Evolutionary conservation across 2,888 invertebrate species (phyloP), one percentile per base, ranked within the genome.

Genomic region (Pediacus dermestoides): DNA sequence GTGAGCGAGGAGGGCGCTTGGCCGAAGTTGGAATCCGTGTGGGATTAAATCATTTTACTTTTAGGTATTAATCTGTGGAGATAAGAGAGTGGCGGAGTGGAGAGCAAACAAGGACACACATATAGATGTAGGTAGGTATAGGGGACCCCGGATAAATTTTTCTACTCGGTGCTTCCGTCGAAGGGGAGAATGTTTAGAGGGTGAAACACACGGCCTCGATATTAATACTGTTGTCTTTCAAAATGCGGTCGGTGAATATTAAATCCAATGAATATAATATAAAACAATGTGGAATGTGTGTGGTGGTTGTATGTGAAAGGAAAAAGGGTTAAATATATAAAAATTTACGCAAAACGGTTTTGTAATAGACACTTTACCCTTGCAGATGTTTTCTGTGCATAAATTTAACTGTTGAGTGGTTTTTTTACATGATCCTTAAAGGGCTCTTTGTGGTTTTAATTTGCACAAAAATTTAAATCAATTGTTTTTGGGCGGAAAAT

Each of bases 41-140:
- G 55, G n/a, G 54, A 56, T 56, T 56, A 54, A 56, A 54, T 55
- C 50, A 55, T 56, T 28, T 28, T 3, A n/a, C 9, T 23, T 55
- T 53, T 13, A 7, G 23, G n/a, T n/a, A n/a, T n/a, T n/a, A n/a
- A n/a, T n/a, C n/a, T n/a, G n/a, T n/a, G n/a, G n/a, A n/a, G n/a
- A n/a, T n/a, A n/a, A n/a, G n/a, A n/a, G n/a, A n/a, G n/a, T n/a
- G n/a, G n/a, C n/a, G n/a, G n/a, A n/a, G n/a, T n/a, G n/a, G n/a
- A n/a, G n/a, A n/a, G n/a, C n/a, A n/a, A n/a, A 6, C 14, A 2
- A 33, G 14, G 2, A 50, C 44, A 4, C 10, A 6, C 10, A 23
- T n/a, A n/a, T 9, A 9, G 23, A 6, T 23, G 10, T 23, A 8
- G 18, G 8, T 18, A n/a, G 18, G 10, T 23, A n/a, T n/a, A 34